Conservation (phyloP, 2,113 vertebrate genomes). For the Hucho hucho region DNA sequence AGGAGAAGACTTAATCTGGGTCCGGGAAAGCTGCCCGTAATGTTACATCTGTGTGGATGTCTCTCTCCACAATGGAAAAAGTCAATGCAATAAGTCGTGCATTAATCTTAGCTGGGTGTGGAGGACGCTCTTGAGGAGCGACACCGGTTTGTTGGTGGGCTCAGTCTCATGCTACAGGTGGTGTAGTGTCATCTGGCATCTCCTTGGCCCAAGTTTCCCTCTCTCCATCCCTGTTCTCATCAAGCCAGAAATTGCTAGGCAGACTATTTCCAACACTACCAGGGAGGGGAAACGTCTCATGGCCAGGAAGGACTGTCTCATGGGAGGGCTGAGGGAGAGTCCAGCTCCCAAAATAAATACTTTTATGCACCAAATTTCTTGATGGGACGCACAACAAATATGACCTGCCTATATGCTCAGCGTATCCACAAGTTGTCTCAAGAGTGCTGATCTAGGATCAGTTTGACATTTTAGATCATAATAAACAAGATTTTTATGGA, state of each 20-base stretch:
- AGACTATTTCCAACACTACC: constrained; percentile 25
- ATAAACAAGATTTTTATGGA: no score
- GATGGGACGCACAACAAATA: not conserved
- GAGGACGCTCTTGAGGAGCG: not conserved
- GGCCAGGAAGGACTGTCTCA: constrained; percentile 2
- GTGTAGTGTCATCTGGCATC: constrained; percentile 15
- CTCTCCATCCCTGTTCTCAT: constrained; percentile 20
- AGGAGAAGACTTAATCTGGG: no score
- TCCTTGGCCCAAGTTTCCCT: not conserved
- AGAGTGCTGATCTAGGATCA: no score
- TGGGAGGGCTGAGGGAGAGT: constrained; percentile 22
- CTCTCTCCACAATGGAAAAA: not conserved
- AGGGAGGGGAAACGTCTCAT: constrained; percentile 7
- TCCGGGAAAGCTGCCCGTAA: no score
- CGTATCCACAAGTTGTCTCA: not conserved
- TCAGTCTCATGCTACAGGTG: constrained; percentile 1
- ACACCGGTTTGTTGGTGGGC: not conserved
- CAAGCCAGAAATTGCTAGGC: constrained; percentile 21
- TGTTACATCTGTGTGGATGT: not conserved
- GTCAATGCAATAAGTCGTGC: not conserved
- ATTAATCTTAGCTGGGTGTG: constrained; percentile 17
- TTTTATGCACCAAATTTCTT: constrained; percentile 1
- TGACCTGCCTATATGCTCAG: not conserved
- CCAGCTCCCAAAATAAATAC: constrained; percentile 17
- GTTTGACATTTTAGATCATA: no score